Percentiles rank a stretch among this genome's conserved stretches.
These are phyloP conservation scores for Dromius quadrimaculatus DNA, from an alignment of 2,888 invertebrate species.

Conservation along the genomic window DNA sequence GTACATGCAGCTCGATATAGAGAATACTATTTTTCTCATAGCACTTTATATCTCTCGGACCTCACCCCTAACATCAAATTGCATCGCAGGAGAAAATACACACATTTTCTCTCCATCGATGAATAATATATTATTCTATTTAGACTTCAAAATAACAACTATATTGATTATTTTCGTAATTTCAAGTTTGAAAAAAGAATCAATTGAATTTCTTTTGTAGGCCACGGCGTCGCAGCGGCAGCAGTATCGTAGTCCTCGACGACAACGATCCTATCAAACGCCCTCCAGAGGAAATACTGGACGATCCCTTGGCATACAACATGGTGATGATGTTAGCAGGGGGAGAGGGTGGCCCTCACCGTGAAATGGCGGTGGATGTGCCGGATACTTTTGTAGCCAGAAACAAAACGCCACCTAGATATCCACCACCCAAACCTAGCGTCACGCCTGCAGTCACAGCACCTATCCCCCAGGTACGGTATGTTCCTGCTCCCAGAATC, in stretches of 20 bases:
- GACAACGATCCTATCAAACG: slow-evolving; percentile 74
- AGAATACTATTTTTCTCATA: no score
- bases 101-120: no score
- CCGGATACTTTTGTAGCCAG: slow-evolving; percentile 93
- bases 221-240: slow-evolving; percentile 83
- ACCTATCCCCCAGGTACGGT: slow-evolving; percentile 62
- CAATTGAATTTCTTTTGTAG: slow-evolving; percentile 69
- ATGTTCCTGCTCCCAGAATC: slow-evolving; percentile 64
- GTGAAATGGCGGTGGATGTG: slow-evolving; percentile 99
- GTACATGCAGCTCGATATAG: no score
- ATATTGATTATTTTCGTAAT: no score
- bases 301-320: slow-evolving; percentile 73
- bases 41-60: no score
- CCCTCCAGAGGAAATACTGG: slow-evolving; percentile 70
- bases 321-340: slow-evolving; percentile 91
- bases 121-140: no score
- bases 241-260: slow-evolving; percentile 84
- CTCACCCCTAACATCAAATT: no score
- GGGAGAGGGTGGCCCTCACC: slow-evolving; percentile 91
- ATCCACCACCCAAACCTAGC: slow-evolving; percentile 83
- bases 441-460: slow-evolving; percentile 62
- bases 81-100: no score
- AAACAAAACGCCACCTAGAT: slow-evolving; percentile 91
- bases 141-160: no score
- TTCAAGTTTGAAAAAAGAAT: no score